Evolutionary conservation across 2,797 vertebrate species (phyloP), one percentile per base, ranked within the genome.

Genomic region (Hemitrygon akajei): DNA sequence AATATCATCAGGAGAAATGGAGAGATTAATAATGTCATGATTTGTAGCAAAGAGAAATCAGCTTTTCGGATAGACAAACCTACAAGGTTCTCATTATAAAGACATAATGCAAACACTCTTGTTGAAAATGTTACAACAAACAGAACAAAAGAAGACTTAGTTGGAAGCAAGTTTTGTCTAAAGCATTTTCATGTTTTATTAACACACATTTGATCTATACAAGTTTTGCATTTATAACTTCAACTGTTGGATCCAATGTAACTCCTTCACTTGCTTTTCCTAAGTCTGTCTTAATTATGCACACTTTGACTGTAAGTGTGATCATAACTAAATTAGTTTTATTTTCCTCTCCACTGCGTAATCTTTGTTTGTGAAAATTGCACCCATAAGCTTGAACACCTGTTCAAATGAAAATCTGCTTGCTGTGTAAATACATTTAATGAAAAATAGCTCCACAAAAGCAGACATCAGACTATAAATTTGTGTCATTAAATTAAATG

Each of bases 291-390:
- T 89, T 89, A 89, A 89, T 34, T 89, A 37, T 18, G 2, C 34
- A 66, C 12, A 89, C 58, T 69, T 89, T 69, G 86, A 34, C 86
- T 66, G 63, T 89, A 69, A 89, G 66, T 89, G 86, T 34, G 34
- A 69, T 89, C 60, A 89, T 69, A 89, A 37, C 63, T 69, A 89
- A 89, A 89, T 69, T n/a, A 69, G 60, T 69, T 89, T 75, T 76
- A 81, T 75, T 75, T 73, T 71, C 71, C 40, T 75, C 1, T 66
- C 66, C 4, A 56, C 73, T 76, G 47, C 40, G 16, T 89, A 63
- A 76, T 75, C 40, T 75, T 92, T 89, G 86, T 92, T 92, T 75
- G 69, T 76, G 91, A 76, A 93, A 73, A 93, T 56, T 73, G 25
- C 71, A 76, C 69, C 40, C 71, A 76, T 30, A 12, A 93, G 91